Evolutionary conservation across 2,888 invertebrate species (phyloP).

Genomic region (Tiliacea aurago): DNA sequence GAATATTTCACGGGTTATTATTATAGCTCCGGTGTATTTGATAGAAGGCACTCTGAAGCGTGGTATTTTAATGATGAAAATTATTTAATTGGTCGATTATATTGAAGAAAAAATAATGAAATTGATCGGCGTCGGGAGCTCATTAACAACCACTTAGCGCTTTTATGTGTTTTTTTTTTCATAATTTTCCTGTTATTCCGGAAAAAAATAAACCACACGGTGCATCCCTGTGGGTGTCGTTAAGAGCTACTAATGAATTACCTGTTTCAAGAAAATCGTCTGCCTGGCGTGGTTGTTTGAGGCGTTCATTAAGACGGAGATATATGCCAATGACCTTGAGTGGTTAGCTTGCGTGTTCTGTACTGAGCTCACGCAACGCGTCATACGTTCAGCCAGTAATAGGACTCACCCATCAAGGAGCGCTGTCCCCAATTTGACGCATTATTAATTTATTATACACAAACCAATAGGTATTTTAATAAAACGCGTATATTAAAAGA

Average conservation of each 20-base stretch:
- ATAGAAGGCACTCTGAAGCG: constrained; percentile 16
- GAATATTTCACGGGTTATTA: background rate
- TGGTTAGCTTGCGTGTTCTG: no score
- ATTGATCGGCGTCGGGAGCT: background rate
- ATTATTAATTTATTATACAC: no score
- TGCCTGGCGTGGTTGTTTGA: background rate
- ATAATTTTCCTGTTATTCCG: background rate
- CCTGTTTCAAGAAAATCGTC: background rate
- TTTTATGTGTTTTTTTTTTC: background rate
- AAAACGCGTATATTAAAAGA: no score
- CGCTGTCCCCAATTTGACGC: no score
- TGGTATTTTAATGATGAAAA: constrained; percentile 57
- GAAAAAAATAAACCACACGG: background rate
- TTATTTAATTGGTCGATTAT: constrained; percentile 39
- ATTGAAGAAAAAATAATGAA: constrained; percentile 9
- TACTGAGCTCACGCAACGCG: no score
- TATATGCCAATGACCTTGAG: no score
- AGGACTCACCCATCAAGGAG: no score
- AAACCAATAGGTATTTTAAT: no score
- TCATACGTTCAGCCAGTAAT: no score
- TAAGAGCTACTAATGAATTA: background rate
- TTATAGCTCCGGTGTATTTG: background rate
- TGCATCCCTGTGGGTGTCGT: background rate
- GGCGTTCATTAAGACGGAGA: background rate
- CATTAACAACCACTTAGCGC: constrained; percentile 21